Percentiles rank a stretch among this genome's conserved stretches.
Evolutionary conservation across 2,888 invertebrate genomes (phyloP).

Genomic region (Epicampocera succincta): DNA sequence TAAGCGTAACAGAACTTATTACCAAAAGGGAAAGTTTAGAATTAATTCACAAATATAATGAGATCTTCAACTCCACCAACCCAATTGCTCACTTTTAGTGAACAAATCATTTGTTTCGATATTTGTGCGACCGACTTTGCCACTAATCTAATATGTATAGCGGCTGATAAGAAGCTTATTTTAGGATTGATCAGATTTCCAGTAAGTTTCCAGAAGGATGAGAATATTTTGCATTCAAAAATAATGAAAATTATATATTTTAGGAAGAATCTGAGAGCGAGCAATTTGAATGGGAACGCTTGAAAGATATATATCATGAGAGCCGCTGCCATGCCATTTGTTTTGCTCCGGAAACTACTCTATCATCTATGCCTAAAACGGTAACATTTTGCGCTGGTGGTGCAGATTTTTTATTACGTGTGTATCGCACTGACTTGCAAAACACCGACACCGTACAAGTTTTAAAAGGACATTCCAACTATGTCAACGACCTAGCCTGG

Average conservation of each 20-base stretch:
- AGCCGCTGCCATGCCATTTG: constrained; percentile 83
- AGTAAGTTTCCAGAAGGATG: constrained; percentile 78
- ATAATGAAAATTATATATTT: neutral
- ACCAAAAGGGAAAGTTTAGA: neutral
- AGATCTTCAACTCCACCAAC: constrained; percentile 77
- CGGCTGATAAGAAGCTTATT: constrained; percentile 83
- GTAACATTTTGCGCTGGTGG: constrained; percentile 82
- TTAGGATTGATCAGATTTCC: constrained; percentile 84
- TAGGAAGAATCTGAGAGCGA: constrained; percentile 83
- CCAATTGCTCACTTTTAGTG: constrained; percentile 82
- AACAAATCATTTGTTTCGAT: constrained; percentile 84
- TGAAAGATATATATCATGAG: constrained; percentile 84
- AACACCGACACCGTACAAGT: constrained; percentile 80
- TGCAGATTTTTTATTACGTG: constrained; percentile 83
- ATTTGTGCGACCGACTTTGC: constrained; percentile 86
- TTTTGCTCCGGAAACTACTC: constrained; percentile 85
- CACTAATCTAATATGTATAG: constrained; percentile 85
- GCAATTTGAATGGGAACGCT: constrained; percentile 82
- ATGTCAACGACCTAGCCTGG: constrained; percentile 87
- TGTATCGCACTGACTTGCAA: constrained; percentile 84
- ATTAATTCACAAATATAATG: constrained; percentile 72
- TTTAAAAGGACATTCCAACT: constrained; percentile 85
- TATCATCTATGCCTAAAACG: constrained; percentile 84
- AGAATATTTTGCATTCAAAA: neutral
- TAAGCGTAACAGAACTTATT: neutral